A percentile compares a stretch with the other conserved stretches of the same genome.
Conservation (phyloP, 2,113 vertebrate species). For the Etia nguti region DNA sequence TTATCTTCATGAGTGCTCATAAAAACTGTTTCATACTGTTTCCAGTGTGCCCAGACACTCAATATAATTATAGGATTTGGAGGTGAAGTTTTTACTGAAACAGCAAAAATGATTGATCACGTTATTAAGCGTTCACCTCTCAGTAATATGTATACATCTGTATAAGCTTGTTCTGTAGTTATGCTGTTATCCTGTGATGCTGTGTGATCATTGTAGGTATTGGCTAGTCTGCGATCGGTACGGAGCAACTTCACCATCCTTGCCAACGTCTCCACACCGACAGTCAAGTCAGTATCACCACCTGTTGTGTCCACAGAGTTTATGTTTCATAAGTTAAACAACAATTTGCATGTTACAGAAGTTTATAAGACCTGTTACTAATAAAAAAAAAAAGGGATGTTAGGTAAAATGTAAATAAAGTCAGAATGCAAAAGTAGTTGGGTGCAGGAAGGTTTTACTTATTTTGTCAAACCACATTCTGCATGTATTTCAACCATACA, state of each 20-base stretch:
- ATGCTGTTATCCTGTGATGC: not conserved
- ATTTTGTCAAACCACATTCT: not conserved
- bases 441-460: not conserved
- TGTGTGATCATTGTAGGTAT: slow-evolving; percentile 69
- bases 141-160: not conserved
- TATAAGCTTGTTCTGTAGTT: not conserved
- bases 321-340: not conserved
- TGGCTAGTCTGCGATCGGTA: slow-evolving; percentile 85
- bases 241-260: slow-evolving; percentile 82
- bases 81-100: not conserved
- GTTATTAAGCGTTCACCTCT: not conserved
- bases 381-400: not conserved
- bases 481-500: not conserved
- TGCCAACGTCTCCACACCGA: slow-evolving; percentile 72
- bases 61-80: not conserved
- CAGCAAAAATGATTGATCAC: not conserved
- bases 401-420: not conserved
- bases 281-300: slow-evolving; percentile 67
- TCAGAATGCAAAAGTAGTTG: not conserved
- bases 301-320: not conserved
- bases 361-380: not conserved
- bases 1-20: not conserved
- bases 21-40: not conserved
- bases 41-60: not conserved
- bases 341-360: rapidly evolving